A percentile compares a stretch with the other conserved stretches of the same genome.
Evolutionary conservation across 2,113 vertebrate species (phyloP).

Genomic region (Rhagologus leucostigma): DNA sequence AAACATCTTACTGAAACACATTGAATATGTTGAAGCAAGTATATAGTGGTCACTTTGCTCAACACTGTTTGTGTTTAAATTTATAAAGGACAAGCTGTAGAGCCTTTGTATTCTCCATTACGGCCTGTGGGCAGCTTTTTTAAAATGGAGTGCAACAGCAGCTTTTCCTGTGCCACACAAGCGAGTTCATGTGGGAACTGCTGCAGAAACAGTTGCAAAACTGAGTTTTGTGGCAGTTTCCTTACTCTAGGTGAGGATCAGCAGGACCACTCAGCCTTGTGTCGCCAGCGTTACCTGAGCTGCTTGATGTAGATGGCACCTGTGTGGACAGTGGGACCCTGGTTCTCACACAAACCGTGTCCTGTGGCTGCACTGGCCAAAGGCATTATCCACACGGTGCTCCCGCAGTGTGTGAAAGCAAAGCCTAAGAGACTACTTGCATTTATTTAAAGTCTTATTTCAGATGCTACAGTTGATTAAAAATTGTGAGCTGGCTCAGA

Average conservation of each 20-base stretch:
- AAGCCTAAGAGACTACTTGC: conserved; percentile 56
- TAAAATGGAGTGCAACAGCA: neutral
- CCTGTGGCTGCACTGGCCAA: neutral
- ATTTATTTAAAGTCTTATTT: conserved; percentile 70
- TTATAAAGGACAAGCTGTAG: conserved; percentile 20
- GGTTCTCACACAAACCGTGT: neutral
- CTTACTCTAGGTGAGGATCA: neutral
- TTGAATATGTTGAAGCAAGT: conserved; percentile 63
- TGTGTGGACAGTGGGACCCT: neutral
- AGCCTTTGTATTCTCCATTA: conserved; percentile 27
- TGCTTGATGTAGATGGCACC: neutral
- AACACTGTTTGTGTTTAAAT: conserved; percentile 62
- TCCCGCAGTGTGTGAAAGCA: neutral
- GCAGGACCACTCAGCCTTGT: neutral
- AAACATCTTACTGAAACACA: conserved; percentile 68
- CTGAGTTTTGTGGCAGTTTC: neutral
- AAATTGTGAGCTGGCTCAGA: conserved; percentile 95
- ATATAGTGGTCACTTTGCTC: conserved; percentile 65
- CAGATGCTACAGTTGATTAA: conserved; percentile 58
- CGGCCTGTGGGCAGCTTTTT: conserved; percentile 13
- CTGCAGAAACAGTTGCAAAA: neutral
- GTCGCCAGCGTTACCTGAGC: neutral
- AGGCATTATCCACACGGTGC: conserved; percentile 24
- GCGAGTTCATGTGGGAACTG: neutral
- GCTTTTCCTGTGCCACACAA: neutral